Conservation (phyloP, 1,140 invertebrate genomes). For the Drosophila tani region DNA sequence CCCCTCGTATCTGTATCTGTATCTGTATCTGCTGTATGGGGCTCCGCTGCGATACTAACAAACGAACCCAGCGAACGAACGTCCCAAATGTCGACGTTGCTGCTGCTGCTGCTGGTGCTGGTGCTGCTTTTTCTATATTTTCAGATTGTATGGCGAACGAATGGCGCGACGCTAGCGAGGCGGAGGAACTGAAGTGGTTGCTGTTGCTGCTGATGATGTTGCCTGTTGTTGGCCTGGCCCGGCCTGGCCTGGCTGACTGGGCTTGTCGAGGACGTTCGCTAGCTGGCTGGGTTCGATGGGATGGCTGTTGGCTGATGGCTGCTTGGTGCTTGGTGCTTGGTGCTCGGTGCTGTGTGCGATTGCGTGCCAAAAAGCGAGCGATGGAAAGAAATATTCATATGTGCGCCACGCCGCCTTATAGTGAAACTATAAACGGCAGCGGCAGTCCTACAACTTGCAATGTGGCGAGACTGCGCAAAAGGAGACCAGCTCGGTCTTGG, state of each 20-base stretch:
- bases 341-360: conserved; percentile 62
- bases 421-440: conserved; percentile 62
- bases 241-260: conserved; percentile 49
- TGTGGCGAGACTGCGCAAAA: conserved; percentile 51
- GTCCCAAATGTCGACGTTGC: conserved; percentile 73
- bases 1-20: conserved; percentile 66
- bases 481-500: conserved; percentile 23
- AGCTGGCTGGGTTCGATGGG: conserved; percentile 42
- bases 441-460: conserved; percentile 59
- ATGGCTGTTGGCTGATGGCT: conserved; percentile 3
- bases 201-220: conserved; percentile 23
- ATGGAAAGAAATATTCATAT: conserved; percentile 74
- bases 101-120: conserved; percentile 42
- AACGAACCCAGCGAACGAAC: conserved; percentile 59
- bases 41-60: conserved; percentile 68
- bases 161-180: conserved; percentile 25
- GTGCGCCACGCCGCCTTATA: conserved; percentile 52
- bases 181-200: conserved; percentile 51
- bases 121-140: conserved; percentile 70
- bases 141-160: conserved; percentile 60
- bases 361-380: conserved; percentile 74
- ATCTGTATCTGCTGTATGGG: conserved; percentile 69
- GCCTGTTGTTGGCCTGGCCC: conserved; percentile 47
- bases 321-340: conserved; percentile 33
- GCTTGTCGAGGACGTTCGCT: conserved; percentile 77